These are phyloP conservation scores for Gymnoscopelus microlampas DNA, from an alignment of 2,797 vertebrate species.

Conservation along the genomic window DNA sequence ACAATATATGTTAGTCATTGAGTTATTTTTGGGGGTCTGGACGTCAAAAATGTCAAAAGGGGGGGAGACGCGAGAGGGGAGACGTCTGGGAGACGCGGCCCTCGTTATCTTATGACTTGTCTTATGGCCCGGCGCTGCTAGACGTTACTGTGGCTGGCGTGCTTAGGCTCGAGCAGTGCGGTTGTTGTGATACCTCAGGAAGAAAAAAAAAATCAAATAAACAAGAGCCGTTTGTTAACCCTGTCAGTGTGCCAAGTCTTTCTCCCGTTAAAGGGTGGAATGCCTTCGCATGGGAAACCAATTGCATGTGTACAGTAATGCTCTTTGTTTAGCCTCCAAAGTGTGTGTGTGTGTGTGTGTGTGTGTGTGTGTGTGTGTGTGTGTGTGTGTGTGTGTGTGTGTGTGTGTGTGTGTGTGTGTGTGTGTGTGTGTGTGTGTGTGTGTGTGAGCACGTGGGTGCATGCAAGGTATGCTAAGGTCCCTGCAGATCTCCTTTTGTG, in stretches of 20 bases:
- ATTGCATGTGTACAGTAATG: slow-evolving; percentile 58
- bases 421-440: slow-evolving; percentile 38
- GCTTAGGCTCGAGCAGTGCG: slow-evolving; percentile 24
- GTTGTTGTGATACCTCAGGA: slow-evolving; percentile 61
- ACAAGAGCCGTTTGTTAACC: slow-evolving; percentile 58
- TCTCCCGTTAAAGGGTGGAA: slow-evolving; percentile 70
- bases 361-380: slow-evolving; percentile 18
- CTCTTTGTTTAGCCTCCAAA: slow-evolving; percentile 64
- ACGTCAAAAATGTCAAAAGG: too few relatives aligned
- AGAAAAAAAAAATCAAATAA: slow-evolving; percentile 16
- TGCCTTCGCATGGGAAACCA: slow-evolving; percentile 69
- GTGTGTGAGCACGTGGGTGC: background rate
- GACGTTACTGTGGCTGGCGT: slow-evolving; percentile 8
- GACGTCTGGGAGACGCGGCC: background rate
- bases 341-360: slow-evolving; percentile 37
- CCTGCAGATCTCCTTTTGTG: too few relatives aligned
- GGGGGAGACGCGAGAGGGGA: background rate
- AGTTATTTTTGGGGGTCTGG: too few relatives aligned
- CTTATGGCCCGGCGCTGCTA: background rate
- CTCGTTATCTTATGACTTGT: background rate
- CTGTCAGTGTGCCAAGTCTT: slow-evolving; percentile 61
- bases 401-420: slow-evolving; percentile 21
- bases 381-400: slow-evolving; percentile 5
- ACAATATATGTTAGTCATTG: too few relatives aligned
- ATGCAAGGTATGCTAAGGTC: too few relatives aligned